Conservation (phyloP, 1,140 invertebrate genomes). For the Eumeta japonica region DNA sequence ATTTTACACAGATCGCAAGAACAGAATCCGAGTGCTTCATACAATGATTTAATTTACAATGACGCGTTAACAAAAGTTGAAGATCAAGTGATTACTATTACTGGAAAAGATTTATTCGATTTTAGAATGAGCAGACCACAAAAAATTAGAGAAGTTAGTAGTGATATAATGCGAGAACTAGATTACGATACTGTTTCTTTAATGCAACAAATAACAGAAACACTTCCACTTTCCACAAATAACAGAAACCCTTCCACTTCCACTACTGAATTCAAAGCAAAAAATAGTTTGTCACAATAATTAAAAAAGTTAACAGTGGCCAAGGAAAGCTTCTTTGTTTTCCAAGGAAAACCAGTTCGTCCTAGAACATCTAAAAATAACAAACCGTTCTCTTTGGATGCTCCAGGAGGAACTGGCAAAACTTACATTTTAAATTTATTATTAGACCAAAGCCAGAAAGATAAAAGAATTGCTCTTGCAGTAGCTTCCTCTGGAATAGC, state of each 20-base stretch:
- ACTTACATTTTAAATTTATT: conserved; percentile 40
- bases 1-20: conserved; percentile 23
- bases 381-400: conserved; percentile 19
- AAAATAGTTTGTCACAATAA: conserved; percentile 13
- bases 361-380: no score
- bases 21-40: conserved; percentile 15
- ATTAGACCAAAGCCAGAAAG: conserved; percentile 32
- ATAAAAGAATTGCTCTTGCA: no score
- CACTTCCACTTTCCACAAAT: conserved; percentile 15
- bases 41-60: conserved; percentile 21
- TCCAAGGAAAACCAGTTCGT: no score
- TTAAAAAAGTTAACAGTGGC: conserved; percentile 10
- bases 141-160: conserved; percentile 17
- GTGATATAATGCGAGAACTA: no score
- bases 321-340: no score
- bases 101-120: no score
- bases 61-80: conserved; percentile 18
- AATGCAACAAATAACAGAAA: conserved; percentile 19
- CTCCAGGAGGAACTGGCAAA: conserved; percentile 30
- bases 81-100: conserved; percentile 18
- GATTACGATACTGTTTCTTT: no score
- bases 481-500: no score
- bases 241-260: conserved; percentile 14
- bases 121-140: conserved; percentile 19
- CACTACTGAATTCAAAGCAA: conserved; percentile 15